These are phyloP conservation scores for Nipponacmea schrenckii DNA, from an alignment of 2,888 invertebrate species.

Conservation along the genomic window DNA sequence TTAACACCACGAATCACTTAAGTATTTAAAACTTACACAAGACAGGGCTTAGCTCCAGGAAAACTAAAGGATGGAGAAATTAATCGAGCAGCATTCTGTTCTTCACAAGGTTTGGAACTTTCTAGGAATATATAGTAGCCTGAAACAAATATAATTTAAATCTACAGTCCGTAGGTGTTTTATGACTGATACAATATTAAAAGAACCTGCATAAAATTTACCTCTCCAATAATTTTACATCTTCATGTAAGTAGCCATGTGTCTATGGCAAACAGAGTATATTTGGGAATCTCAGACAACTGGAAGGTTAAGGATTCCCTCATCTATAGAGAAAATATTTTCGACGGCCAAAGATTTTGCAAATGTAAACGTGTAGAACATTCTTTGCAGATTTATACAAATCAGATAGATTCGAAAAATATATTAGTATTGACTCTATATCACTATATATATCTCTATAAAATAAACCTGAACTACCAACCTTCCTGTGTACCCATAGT, in stretches of 20 bases:
- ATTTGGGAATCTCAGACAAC: too few relatives aligned
- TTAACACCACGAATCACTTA: too few relatives aligned
- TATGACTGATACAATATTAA: neutral
- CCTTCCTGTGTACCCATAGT: conserved; percentile 37
- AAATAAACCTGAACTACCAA: conserved; percentile 10
- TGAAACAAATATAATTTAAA: conserved; percentile 8
- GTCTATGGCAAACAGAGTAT: too few relatives aligned
- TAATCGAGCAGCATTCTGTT: conserved; percentile 28
- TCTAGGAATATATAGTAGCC: conserved; percentile 40
- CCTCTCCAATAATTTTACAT: neutral
- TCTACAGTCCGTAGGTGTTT: neutral
- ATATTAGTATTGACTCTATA: too few relatives aligned
- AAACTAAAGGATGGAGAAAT: conserved; percentile 31
- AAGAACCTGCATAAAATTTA: neutral
- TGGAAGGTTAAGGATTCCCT: too few relatives aligned
- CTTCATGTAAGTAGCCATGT: too few relatives aligned
- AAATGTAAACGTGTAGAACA: too few relatives aligned
- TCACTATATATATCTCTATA: too few relatives aligned
- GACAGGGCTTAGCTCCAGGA: conserved; percentile 23
- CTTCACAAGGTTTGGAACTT: conserved; percentile 28
- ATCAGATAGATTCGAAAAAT: too few relatives aligned
- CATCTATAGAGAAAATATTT: too few relatives aligned
- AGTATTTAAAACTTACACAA: conserved; percentile 43
- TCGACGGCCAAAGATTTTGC: too few relatives aligned
- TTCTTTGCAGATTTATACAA: too few relatives aligned